Conservation (phyloP, 2,797 vertebrate species). For the Lacerta viridis region DNA sequence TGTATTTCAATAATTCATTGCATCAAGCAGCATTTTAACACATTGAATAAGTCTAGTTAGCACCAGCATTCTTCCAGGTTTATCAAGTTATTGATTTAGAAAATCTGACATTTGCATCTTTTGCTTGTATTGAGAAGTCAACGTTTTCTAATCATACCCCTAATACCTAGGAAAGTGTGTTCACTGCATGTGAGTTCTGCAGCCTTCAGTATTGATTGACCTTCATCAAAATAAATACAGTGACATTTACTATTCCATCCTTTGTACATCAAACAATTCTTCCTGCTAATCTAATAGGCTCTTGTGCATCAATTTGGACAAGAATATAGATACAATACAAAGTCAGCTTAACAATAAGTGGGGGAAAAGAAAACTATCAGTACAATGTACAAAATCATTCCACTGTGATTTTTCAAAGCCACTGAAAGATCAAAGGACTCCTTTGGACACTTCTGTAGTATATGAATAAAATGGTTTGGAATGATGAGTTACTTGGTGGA, state of each 20-base stretch:
- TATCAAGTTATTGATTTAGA: neutral
- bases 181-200: slow-evolving; percentile 41
- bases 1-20: neutral
- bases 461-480: slow-evolving; percentile 36
- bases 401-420: slow-evolving; percentile 56
- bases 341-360: slow-evolving; percentile 58
- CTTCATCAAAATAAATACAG: slow-evolving; percentile 66
- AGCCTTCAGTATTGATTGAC: slow-evolving; percentile 58
- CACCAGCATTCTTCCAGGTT: slow-evolving; percentile 8
- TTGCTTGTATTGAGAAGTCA: neutral
- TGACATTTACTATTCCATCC: slow-evolving; percentile 62
- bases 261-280: slow-evolving; percentile 61
- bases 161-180: slow-evolving; percentile 29
- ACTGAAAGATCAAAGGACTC: slow-evolving; percentile 58
- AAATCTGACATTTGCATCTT: neutral
- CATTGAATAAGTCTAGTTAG: neutral
- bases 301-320: slow-evolving; percentile 67
- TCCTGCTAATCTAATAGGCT: slow-evolving; percentile 65
- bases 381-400: slow-evolving; percentile 71
- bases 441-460: neutral
- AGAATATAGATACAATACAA: slow-evolving; percentile 71
- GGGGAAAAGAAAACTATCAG: slow-evolving; percentile 63
- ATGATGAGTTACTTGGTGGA: slow-evolving; percentile 25
- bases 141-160: neutral
- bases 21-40: neutral